Evolutionary conservation across 1,140 invertebrate genomes (phyloP).

Genomic region (Caenorhabditis brenneri): DNA sequence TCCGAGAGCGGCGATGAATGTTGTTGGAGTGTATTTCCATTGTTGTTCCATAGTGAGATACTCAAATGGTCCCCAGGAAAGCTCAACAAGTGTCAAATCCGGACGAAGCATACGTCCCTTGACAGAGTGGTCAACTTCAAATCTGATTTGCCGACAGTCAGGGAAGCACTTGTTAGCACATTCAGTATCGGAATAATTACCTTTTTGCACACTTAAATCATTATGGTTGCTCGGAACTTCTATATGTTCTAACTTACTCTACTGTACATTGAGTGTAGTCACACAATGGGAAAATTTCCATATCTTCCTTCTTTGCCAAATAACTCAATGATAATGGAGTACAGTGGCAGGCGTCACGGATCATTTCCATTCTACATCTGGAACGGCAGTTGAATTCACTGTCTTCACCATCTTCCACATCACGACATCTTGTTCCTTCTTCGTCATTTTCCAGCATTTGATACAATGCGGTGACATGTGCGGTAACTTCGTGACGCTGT

Average conservation of each 20-base stretch:
- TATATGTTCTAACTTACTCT: constrained; percentile 54
- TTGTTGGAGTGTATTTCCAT: constrained; percentile 53
- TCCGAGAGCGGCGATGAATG: constrained; percentile 60
- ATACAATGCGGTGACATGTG: constrained; percentile 68
- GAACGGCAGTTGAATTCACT: constrained; percentile 67
- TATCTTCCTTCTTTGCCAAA: constrained; percentile 56
- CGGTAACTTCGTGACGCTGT: constrained; percentile 64
- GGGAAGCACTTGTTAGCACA: constrained; percentile 66
- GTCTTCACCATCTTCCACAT: constrained; percentile 63
- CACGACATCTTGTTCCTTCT: constrained; percentile 64
- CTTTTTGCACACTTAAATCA: constrained; percentile 58
- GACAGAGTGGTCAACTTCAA: constrained; percentile 61
- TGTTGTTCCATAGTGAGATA: constrained; percentile 68
- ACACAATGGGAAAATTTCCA: constrained; percentile 62
- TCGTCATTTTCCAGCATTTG: constrained; percentile 70
- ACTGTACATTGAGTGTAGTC: constrained; percentile 63
- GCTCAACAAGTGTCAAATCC: constrained; percentile 65
- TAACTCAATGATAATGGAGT: constrained; percentile 62
- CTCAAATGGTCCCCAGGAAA: constrained; percentile 68
- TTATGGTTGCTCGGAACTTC: too few species aligned
- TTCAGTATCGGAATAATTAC: constrained; percentile 63
- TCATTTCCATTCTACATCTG: constrained; percentile 68
- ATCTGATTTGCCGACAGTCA: constrained; percentile 67
- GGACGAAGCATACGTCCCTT: constrained; percentile 64
- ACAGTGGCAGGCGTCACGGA: constrained; percentile 65